phyloP scores from a whole-genome alignment of 2,888 invertebrate genomes.

The Diaperis boleti region DNA sequence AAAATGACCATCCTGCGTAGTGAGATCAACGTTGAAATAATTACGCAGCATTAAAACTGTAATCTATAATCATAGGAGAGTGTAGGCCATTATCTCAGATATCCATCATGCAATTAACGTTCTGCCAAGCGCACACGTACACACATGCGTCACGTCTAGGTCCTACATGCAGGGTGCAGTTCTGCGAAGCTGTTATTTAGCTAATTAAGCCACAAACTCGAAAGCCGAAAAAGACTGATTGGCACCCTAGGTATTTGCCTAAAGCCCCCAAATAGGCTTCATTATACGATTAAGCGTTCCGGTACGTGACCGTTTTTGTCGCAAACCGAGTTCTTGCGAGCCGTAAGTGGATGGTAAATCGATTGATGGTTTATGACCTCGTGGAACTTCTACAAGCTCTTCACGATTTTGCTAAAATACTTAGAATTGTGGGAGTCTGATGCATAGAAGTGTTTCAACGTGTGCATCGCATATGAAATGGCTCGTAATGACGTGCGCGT shows the following conservation, averaged over 20 bases:
- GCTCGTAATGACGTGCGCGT: conserved; percentile 18
- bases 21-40: conserved; percentile 46
- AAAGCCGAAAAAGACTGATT: conserved; percentile 11
- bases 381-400: conserved; percentile 21
- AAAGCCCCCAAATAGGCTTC: conserved; percentile 16
- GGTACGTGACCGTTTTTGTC: conserved; percentile 4
- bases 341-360: neutral
- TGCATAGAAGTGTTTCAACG: conserved; percentile 11
- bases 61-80: conserved; percentile 55
- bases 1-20: conserved; percentile 24
- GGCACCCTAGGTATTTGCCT: conserved; percentile 10
- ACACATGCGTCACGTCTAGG: conserved; percentile 39
- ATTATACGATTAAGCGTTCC: conserved; percentile 13
- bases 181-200: conserved; percentile 35
- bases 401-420: conserved; percentile 23
- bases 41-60: conserved; percentile 51
- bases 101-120: conserved; percentile 58
- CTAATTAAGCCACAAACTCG: conserved; percentile 35
- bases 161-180: conserved; percentile 38
- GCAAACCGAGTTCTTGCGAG: neutral
- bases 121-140: conserved; percentile 54
- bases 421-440: conserved; percentile 5
- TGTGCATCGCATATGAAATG: conserved; percentile 32
- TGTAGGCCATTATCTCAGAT: conserved; percentile 54
- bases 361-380: conserved; percentile 20